Conservation (phyloP, 2,113 vertebrate species). For the Phyllostomus discolor region DNA sequence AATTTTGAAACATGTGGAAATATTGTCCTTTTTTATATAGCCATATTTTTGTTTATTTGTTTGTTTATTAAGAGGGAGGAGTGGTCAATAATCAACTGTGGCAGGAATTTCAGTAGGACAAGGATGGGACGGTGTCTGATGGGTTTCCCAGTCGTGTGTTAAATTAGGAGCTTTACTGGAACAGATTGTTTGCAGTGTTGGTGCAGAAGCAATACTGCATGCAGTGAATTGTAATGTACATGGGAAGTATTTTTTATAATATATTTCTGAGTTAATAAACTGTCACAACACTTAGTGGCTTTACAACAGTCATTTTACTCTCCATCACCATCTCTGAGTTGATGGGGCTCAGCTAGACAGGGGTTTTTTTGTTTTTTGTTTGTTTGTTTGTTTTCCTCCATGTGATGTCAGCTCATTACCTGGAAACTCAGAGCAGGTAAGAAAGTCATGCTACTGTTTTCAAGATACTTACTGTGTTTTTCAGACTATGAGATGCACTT, state of each 20-base stretch:
- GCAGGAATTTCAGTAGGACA: background rate
- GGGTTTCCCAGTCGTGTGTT: background rate
- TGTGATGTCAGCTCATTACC: background rate
- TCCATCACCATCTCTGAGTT: background rate
- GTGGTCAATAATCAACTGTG: background rate
- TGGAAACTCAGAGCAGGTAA: background rate
- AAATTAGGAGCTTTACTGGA: background rate
- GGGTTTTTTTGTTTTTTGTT: background rate
- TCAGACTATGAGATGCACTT: no score
- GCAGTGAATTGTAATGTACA: background rate
- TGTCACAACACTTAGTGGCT: background rate
- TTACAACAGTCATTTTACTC: background rate
- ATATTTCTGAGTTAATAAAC: background rate
- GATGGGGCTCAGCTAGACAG: background rate
- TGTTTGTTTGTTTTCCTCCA: background rate
- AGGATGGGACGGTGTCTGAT: background rate
- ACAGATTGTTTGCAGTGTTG: background rate
- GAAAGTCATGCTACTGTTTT: background rate
- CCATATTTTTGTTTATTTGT: background rate
- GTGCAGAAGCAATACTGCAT: background rate
- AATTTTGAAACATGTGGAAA: background rate
- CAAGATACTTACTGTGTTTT: background rate
- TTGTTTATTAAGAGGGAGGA: background rate
- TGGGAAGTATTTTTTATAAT: background rate
- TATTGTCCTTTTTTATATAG: background rate